phyloP scores from a whole-genome alignment of 2,888 invertebrate species.

The Phaonia tiefii region DNA sequence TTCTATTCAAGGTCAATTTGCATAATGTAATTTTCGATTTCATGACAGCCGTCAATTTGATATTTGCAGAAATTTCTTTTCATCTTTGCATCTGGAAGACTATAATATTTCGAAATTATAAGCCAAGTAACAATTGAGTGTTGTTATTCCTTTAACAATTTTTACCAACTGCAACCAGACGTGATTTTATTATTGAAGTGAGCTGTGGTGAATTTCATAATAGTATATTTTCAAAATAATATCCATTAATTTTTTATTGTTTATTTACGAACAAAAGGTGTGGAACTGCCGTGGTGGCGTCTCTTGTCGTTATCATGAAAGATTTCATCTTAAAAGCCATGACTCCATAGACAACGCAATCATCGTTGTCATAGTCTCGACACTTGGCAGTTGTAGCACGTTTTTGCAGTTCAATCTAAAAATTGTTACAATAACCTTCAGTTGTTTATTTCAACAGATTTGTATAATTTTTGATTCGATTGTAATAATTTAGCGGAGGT shows the following conservation, averaged over 20 bases:
- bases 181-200: conserved; percentile 31
- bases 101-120: too few relatives aligned
- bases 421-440: conserved; percentile 45
- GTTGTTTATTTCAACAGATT: conserved; percentile 2
- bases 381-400: conserved; percentile 23
- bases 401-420: conserved; percentile 9
- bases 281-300: conserved; percentile 15
- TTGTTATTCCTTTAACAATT: too few relatives aligned
- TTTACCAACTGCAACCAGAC: conserved; percentile 9
- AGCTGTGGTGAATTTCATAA: conserved; percentile 19
- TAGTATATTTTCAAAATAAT: conserved; percentile 8
- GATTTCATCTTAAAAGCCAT: conserved; percentile 50
- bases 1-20: conserved; percentile 25
- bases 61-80: too few relatives aligned
- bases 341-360: background rate
- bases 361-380: background rate
- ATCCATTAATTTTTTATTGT: conserved; percentile 29
- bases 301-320: background rate
- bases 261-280: conserved; percentile 25
- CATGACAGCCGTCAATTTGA: background rate
- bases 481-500: background rate
- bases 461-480: background rate
- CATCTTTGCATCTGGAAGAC: too few relatives aligned
- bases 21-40: background rate
- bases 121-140: too few relatives aligned